phyloP scores from a whole-genome alignment of 2,797 vertebrate species.

The Parotocinclus haroldoi region DNA sequence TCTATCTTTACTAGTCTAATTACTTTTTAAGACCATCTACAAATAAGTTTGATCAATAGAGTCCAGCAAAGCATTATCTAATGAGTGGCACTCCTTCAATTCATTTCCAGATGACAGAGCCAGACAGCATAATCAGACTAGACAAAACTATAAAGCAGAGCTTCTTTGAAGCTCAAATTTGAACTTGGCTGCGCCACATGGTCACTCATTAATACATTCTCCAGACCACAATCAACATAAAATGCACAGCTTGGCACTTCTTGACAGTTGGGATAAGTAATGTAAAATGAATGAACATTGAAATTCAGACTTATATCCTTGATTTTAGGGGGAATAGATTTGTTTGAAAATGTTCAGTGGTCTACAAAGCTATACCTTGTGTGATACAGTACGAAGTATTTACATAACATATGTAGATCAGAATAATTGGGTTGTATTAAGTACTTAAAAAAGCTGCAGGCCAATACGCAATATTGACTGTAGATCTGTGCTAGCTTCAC shows the following conservation, averaged over 20 bases:
- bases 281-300: conserved; percentile 42
- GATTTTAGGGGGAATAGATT: not conserved
- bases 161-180: conserved; percentile 49
- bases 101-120: conserved; percentile 4
- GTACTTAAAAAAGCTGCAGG: too few species aligned
- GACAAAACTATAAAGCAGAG: conserved; percentile 53
- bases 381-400: not conserved
- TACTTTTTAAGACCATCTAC: too few species aligned
- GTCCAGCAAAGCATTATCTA: too few species aligned
- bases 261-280: conserved; percentile 37
- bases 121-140: conserved; percentile 6
- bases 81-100: too few species aligned
- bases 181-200: conserved; percentile 48
- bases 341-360: not conserved
- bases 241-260: conserved; percentile 23
- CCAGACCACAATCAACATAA: conserved; percentile 48
- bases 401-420: too few species aligned
- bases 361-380: not conserved
- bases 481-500: conserved; percentile 19
- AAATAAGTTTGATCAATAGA: too few species aligned
- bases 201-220: conserved; percentile 54
- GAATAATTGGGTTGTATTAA: too few species aligned
- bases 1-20: too few species aligned
- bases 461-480: conserved; percentile 56
- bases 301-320: not conserved